Evolutionary conservation across 2,888 invertebrate species (phyloP), one percentile per base, ranked within the genome.

Genomic region (Drosophila atripex): DNA sequence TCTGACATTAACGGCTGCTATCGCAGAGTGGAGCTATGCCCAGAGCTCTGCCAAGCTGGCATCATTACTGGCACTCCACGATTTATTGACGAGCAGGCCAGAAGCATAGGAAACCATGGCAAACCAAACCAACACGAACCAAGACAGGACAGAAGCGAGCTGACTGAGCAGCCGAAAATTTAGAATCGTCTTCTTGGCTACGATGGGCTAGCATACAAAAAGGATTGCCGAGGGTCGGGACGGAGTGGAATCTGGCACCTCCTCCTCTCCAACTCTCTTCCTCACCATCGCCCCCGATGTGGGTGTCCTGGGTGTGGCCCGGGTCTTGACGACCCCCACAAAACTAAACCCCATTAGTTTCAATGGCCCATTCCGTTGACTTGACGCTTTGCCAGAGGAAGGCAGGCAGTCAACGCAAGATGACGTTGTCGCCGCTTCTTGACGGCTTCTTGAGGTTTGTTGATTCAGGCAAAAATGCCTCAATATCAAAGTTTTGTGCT

Each of bases 1-100:
- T 90, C 90, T 92, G 91, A 92, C 92, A 91, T 91, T 92, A 91
- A 92, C 92, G 86, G 82, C 82, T 91, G 91, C 92, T 92, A 92
- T 91, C 92, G 91, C 84, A 60, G 61, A 63, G 56, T 56, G 73
- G 64, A 70, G 75, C 77, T 71, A 58, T 55, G 78, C 76, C 58
- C 76, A 74, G 75, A 75, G 75, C 75, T 76, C 63, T 76, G 86
- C 63, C 79, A 75, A 75, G 78, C 76, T 71, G 88, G 80, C 84
- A 88, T 86, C 88, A 85, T 83, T 86, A 85, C 84, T 79, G 88
- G 86, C 86, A 87, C 63, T 87, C 84, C 80, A 90, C 90, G 91
- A 91, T 91, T 91, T 91, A 91, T 91, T 91, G 91, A 91, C 91
- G 90, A 87, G 80, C 78, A 72, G 77, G 41, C 68, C 65, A 53